Conservation (phyloP, 2,113 vertebrate genomes). For the Phrynosoma platyrhinos region DNA sequence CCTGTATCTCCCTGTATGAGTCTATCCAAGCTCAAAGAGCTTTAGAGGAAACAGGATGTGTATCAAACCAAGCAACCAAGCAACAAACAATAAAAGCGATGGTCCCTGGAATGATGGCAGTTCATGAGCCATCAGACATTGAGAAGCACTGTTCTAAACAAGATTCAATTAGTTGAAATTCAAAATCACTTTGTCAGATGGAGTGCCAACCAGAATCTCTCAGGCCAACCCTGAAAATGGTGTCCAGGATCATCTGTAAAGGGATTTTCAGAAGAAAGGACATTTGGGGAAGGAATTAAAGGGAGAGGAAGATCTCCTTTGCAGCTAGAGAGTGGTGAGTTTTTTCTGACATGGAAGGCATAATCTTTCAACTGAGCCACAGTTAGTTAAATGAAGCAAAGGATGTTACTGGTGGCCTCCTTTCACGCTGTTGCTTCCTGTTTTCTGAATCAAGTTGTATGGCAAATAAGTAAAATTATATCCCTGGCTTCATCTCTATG, state of each 20-base stretch:
- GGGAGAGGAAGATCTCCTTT: background rate
- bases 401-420: background rate
- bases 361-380: background rate
- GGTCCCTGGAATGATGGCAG: no score
- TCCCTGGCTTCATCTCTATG: fast-evolving
- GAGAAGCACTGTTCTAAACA: no score
- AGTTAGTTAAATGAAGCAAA: constrained; percentile 17
- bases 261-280: background rate
- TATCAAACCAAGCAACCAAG: no score
- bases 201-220: no score
- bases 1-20: no score
- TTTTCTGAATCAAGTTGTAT: background rate
- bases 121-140: no score
- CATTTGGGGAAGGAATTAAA: background rate
- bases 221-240: background rate
- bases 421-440: background rate
- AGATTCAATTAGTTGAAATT: no score
- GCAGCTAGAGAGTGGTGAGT: background rate
- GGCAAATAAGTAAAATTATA: background rate
- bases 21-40: no score
- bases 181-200: no score
- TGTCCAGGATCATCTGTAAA: background rate
- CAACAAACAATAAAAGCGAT: no score
- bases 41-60: no score
- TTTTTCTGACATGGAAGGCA: background rate